Conservation (phyloP, 2,888 invertebrate genomes). For the Notodonta dromedarius region DNA sequence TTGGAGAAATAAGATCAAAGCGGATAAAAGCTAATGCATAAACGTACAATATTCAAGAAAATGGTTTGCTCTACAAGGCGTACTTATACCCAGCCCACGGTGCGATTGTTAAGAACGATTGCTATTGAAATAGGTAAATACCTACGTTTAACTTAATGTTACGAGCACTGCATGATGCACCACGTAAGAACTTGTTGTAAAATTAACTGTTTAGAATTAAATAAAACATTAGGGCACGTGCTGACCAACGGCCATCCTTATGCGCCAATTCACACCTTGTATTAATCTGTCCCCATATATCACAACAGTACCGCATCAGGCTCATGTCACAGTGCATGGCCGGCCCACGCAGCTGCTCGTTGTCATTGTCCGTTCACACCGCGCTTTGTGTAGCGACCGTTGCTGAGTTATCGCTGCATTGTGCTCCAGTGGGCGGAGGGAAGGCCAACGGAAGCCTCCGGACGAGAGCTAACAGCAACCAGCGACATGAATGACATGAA, state of each 20-base stretch:
- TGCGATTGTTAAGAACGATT: not conserved
- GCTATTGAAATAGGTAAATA: too few species aligned
- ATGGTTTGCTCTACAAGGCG: not conserved
- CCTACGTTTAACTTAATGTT: too few species aligned
- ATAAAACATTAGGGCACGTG: not conserved
- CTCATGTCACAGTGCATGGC: slow-evolving; percentile 14
- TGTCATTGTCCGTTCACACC: slow-evolving; percentile 22
- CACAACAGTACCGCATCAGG: slow-evolving; percentile 13
- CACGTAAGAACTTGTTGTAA: too few species aligned
- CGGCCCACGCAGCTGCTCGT: slow-evolving; percentile 37
- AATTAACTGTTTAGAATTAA: too few species aligned
- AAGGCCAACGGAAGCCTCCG: not conserved
- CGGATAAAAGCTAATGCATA: not conserved
- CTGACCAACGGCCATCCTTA: not conserved
- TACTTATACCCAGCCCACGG: not conserved
- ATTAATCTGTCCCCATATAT: not conserved
- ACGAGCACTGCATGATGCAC: too few species aligned
- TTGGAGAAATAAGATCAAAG: not conserved
- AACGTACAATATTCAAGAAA: not conserved
- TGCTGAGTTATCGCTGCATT: slow-evolving; percentile 24
- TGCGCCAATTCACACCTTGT: not conserved
- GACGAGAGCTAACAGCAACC: too few species aligned
- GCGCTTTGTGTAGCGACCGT: slow-evolving; percentile 44
- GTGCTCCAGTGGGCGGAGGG: not conserved
- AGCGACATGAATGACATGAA: too few species aligned